These are phyloP conservation scores for Sebastes oblongus DNA, from an alignment of 2,797 vertebrate genomes.

Conservation along the genomic window DNA sequence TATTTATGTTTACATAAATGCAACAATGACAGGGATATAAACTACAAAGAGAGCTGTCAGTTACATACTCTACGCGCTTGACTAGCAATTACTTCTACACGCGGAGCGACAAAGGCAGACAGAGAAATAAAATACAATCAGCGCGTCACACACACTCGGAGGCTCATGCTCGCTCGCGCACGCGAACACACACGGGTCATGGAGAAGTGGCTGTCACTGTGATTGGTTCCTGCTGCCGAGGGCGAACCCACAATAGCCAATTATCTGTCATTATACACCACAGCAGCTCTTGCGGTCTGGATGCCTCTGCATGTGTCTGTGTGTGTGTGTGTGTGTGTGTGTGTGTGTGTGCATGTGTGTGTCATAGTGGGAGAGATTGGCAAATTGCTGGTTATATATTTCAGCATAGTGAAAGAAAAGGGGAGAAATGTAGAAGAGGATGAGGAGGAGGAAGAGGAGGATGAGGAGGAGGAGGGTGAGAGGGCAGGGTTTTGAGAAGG, in stretches of 20 bases:
- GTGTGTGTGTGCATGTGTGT: background rate
- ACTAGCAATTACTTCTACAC: conserved; percentile 34
- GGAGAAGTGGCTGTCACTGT: conserved; percentile 76
- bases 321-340: conserved; percentile 37
- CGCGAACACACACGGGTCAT: conserved; percentile 53
- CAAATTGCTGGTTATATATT: conserved; percentile 76
- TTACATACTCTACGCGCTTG: conserved; percentile 12
- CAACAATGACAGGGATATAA: conserved; percentile 15
- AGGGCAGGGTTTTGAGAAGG: conserved; percentile 33
- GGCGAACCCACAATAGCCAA: conserved; percentile 77
- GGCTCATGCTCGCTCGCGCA: background rate
- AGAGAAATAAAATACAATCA: conserved; percentile 51
- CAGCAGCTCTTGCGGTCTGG: conserved; percentile 70
- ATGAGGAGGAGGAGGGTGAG: background rate
- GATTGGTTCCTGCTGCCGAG: conserved; percentile 76
- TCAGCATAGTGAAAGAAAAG: conserved; percentile 59
- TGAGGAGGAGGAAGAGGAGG: background rate
- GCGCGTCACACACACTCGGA: conserved; percentile 19
- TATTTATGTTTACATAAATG: conserved; percentile 47
- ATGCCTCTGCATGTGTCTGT: conserved; percentile 46
- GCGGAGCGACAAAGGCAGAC: conserved; percentile 39
- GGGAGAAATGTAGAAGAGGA: conserved; percentile 37
- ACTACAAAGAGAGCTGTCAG: conserved; percentile 46
- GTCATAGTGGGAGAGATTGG: conserved; percentile 61
- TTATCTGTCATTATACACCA: conserved; percentile 82